Conservation (phyloP, 2,113 vertebrate genomes). For the Epinephelus lanceolatus region DNA sequence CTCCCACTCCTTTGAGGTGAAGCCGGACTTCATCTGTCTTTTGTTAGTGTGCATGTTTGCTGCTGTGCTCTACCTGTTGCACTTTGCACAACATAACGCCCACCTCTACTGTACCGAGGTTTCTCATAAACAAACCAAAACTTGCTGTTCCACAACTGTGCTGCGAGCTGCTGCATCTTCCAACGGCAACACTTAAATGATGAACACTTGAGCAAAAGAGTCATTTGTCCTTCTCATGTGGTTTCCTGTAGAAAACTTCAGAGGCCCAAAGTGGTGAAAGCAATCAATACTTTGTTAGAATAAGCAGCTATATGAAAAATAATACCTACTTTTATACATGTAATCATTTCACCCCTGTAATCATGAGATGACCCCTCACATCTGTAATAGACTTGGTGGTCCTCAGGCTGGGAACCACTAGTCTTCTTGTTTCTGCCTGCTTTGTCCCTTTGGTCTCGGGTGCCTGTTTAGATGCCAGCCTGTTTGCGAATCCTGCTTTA, state of each 20-base stretch:
- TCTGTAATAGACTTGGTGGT: background rate
- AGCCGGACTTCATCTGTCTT: constrained; percentile 7
- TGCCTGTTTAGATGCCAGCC: too few species aligned
- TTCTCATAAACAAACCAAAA: constrained; percentile 54
- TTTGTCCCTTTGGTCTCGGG: too few species aligned
- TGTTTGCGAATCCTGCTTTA: too few species aligned
- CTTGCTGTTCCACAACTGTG: constrained; percentile 8
- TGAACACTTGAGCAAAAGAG: background rate
- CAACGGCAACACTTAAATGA: constrained; percentile 23
- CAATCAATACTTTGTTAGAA: background rate
- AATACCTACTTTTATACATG: background rate
- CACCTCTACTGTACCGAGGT: constrained; percentile 21
- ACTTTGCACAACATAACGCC: constrained; percentile 55
- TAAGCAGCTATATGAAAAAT: background rate
- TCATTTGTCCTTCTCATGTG: background rate
- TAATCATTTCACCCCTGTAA: background rate
- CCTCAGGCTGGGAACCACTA: background rate
- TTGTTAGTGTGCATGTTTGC: constrained; percentile 32
- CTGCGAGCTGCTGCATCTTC: constrained; percentile 17
- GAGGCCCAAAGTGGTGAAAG: background rate
- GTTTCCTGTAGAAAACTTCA: background rate
- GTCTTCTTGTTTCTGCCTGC: background rate
- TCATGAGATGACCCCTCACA: background rate
- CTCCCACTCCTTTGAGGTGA: constrained; percentile 22
- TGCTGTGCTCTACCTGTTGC: constrained; percentile 28